phyloP scores from a whole-genome alignment of 2,888 invertebrate species.

The Podabrus alpinus region DNA sequence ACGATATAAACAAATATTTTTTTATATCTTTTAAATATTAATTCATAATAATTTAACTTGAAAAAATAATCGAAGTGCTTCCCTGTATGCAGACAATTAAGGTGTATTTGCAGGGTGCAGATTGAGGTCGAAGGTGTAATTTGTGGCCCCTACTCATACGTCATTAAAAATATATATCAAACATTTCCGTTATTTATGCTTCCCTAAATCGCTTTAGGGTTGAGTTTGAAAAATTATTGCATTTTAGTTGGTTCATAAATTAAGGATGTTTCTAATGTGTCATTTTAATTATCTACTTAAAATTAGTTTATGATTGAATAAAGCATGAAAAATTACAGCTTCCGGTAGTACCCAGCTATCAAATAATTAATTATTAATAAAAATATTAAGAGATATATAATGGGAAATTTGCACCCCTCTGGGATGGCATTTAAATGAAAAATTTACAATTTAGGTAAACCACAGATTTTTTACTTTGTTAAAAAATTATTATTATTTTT shows the following conservation, averaged over 20 bases:
- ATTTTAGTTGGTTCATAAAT: constrained; percentile 42
- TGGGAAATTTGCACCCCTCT: background rate
- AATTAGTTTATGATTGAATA: constrained; percentile 38
- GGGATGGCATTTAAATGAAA: background rate
- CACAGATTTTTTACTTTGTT: too few relatives aligned
- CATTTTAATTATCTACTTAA: constrained; percentile 49
- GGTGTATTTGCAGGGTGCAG: constrained; percentile 40
- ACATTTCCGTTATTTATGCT: constrained; percentile 43
- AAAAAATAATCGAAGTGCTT: constrained; percentile 11
- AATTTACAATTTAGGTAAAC: too few relatives aligned
- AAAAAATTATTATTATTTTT: too few relatives aligned
- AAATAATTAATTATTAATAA: background rate
- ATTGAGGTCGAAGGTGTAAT: constrained; percentile 50
- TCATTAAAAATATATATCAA: constrained; percentile 48
- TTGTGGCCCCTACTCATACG: constrained; percentile 46
- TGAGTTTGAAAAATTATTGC: constrained; percentile 36
- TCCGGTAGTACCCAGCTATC: constrained; percentile 22
- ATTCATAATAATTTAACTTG: background rate
- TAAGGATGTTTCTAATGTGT: constrained; percentile 41
- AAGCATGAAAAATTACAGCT: constrained; percentile 6
- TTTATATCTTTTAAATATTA: too few relatives aligned
- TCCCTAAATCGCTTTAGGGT: constrained; percentile 27
- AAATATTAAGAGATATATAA: background rate
- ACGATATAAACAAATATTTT: too few relatives aligned
- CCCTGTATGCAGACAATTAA: constrained; percentile 34